Conservation (phyloP, 2,888 invertebrate species). For the Eremobia ochroleuca region DNA sequence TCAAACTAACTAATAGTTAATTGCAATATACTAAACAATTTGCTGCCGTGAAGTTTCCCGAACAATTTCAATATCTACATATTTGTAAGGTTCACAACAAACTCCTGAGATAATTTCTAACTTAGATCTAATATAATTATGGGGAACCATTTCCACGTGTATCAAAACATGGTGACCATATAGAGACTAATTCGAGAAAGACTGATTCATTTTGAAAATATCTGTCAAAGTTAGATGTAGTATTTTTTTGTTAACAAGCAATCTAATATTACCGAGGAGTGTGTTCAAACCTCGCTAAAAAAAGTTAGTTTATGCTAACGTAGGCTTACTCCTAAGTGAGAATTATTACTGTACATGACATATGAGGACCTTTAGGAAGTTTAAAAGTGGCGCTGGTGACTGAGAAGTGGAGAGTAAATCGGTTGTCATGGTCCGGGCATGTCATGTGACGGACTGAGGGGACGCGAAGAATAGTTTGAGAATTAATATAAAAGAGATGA, state of each 20-base stretch:
- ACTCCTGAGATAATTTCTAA: conserved; percentile 4
- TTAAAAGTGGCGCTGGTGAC: background rate
- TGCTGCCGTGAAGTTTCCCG: conserved; percentile 14
- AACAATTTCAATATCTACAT: conserved; percentile 53
- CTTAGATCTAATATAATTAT: conserved; percentile 5
- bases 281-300: background rate
- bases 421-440: background rate
- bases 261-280: background rate
- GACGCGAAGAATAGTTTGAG: background rate
- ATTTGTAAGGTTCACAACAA: conserved; percentile 33
- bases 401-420: background rate
- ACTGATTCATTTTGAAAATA: background rate
- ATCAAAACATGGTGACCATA: background rate
- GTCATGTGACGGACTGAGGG: background rate
- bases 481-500: background rate
- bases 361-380: background rate
- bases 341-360: background rate
- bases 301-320: background rate
- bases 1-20: conserved; percentile 11
- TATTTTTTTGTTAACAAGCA: conserved; percentile 1
- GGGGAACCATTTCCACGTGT: background rate
- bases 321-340: background rate
- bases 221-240: background rate
- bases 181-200: background rate
- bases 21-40: conserved; percentile 32